phyloP scores from a whole-genome alignment of 2,797 vertebrate species.

The Enteromius trimaculatus region DNA sequence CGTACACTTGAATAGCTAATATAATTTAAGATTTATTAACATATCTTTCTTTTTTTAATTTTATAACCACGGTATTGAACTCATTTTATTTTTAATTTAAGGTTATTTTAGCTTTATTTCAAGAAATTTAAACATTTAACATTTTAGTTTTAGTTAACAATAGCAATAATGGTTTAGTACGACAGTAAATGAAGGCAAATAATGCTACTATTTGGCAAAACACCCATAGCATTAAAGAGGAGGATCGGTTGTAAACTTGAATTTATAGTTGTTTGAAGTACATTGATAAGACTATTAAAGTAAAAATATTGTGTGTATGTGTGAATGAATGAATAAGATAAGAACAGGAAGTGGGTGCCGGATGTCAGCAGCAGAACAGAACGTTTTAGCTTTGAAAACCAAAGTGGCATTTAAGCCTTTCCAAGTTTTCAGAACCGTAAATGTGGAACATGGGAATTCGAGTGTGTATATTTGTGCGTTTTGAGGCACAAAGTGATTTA shows the following conservation, averaged over 20 bases:
- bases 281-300: not conserved
- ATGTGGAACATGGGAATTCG: constrained; percentile 25
- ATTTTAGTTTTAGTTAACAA: not conserved
- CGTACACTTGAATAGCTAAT: too few relatives aligned
- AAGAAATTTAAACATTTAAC: not conserved
- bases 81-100: too few relatives aligned
- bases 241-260: not conserved
- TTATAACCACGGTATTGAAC: not conserved
- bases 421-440: constrained; percentile 11
- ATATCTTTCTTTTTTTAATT: rapidly evolving
- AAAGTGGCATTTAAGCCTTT: not conserved
- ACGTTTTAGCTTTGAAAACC: constrained; percentile 26
- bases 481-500: constrained; percentile 59
- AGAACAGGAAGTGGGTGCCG: constrained; percentile 11
- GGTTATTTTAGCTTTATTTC: not conserved
- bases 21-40: too few relatives aligned
- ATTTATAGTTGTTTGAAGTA: not conserved
- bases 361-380: constrained; percentile 16
- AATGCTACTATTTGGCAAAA: not conserved
- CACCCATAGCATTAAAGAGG: not conserved
- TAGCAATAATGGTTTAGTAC: not conserved
- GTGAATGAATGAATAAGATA: constrained; percentile 34
- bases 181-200: not conserved
- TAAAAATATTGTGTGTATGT: not conserved
- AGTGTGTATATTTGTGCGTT: constrained; percentile 43